phyloP scores from a whole-genome alignment of 2,113 vertebrate genomes.

The Scartelaos histophorus region DNA sequence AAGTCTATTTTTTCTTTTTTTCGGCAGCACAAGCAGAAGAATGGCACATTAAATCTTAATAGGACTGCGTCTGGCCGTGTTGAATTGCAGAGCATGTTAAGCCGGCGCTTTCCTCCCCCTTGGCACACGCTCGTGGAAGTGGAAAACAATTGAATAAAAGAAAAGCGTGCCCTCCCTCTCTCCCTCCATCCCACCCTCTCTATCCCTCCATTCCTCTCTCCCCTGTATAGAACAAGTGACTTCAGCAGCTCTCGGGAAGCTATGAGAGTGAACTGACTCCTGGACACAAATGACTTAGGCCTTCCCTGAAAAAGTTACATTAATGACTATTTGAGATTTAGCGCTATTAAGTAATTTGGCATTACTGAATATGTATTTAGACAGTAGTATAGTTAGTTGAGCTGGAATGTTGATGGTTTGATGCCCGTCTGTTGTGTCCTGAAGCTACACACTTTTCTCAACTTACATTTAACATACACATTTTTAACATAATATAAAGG shows the following conservation, averaged over 20 bases:
- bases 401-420: not conserved
- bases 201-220: not conserved
- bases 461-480: not conserved
- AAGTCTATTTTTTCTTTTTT: slow-evolving; percentile 49
- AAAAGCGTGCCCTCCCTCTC: slow-evolving; percentile 62
- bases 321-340: slow-evolving; percentile 47
- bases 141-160: slow-evolving; percentile 81
- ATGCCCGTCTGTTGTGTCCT: not conserved
- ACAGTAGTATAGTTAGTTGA: not conserved
- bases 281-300: slow-evolving; percentile 52
- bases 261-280: slow-evolving; percentile 60
- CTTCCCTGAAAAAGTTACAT: slow-evolving; percentile 41
- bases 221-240: slow-evolving; percentile 68
- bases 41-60: slow-evolving; percentile 84
- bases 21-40: slow-evolving; percentile 75
- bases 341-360: slow-evolving; percentile 47
- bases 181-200: slow-evolving; percentile 51
- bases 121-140: slow-evolving; percentile 77
- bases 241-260: slow-evolving; percentile 62
- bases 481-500: no score
- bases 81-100: slow-evolving; percentile 80
- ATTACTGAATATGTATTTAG: slow-evolving; percentile 12
- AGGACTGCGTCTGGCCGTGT: slow-evolving; percentile 79
- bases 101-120: slow-evolving; percentile 75
- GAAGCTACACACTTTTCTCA: not conserved